Percentiles rank a stretch among this genome's conserved stretches.
Evolutionary conservation across 2,888 invertebrate genomes (phyloP).

Genomic region (Dyspetes luteomarginatus): DNA sequence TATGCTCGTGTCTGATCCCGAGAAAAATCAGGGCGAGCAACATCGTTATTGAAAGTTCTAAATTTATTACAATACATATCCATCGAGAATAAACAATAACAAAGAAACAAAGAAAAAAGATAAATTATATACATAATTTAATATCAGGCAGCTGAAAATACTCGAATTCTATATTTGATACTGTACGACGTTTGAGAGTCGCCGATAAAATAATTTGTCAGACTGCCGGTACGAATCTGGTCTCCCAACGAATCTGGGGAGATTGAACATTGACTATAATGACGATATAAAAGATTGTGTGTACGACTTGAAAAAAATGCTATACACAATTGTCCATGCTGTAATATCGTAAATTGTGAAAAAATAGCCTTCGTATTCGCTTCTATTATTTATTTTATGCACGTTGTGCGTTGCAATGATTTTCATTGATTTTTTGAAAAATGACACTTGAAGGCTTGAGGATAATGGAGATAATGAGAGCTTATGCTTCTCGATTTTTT

Average conservation of each 20-base stretch:
- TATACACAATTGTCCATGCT: not conserved
- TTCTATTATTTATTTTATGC: slow-evolving; percentile 41
- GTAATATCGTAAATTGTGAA: not conserved
- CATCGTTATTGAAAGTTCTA: slow-evolving; percentile 38
- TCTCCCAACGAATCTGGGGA: slow-evolving; percentile 53
- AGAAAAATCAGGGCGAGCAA: not conserved
- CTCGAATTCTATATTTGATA: slow-evolving; percentile 77
- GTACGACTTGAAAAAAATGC: not conserved
- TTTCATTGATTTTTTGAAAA: slow-evolving; percentile 12
- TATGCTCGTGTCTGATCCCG: not conserved
- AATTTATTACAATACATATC: slow-evolving; percentile 67
- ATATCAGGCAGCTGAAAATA: slow-evolving; percentile 54
- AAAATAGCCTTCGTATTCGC: slow-evolving; percentile 36
- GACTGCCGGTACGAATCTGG: slow-evolving; percentile 57
- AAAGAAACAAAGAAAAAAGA: slow-evolving; percentile 45
- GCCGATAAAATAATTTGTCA: slow-evolving; percentile 22
- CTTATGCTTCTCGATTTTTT: not conserved
- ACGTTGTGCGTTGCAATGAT: slow-evolving; percentile 8
- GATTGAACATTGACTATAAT: slow-evolving; percentile 19
- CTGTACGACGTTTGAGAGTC: slow-evolving; percentile 65
- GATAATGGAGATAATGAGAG: slow-evolving; percentile 11
- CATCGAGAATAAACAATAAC: slow-evolving; percentile 61
- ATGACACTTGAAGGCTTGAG: slow-evolving; percentile 10
- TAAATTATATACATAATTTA: slow-evolving; percentile 65
- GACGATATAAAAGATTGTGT: slow-evolving; percentile 34